These are phyloP conservation scores for Geopemphigus sp. DNA, from an alignment of 1,140 invertebrate species.

Conservation along the genomic window DNA sequence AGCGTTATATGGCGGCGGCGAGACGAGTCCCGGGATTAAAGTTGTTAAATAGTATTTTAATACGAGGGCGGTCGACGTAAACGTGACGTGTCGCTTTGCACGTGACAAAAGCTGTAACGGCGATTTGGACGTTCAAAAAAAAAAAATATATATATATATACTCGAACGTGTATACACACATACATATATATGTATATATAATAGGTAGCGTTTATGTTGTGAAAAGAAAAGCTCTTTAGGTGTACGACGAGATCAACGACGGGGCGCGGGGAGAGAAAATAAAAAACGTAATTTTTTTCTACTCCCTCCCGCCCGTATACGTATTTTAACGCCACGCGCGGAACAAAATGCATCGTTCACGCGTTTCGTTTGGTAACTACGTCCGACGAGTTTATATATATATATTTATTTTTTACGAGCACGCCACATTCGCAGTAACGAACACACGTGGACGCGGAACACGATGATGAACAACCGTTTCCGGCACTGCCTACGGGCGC, in stretches of 20 bases:
- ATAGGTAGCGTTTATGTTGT: too few species aligned
- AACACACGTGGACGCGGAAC: not conserved
- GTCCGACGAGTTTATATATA: too few species aligned
- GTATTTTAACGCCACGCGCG: constrained; percentile 9
- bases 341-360: constrained; percentile 6
- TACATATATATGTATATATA: too few species aligned
- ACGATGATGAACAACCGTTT: constrained; percentile 13
- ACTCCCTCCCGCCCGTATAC: not conserved
- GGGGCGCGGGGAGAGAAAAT: too few species aligned
- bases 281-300: constrained; percentile 1
- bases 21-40: not conserved
- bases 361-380: not conserved
- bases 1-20: not conserved
- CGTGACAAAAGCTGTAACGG: constrained; percentile 19
- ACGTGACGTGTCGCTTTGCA: constrained; percentile 18
- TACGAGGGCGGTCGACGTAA: not conserved
- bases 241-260: not conserved
- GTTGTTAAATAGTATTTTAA: constrained; percentile 24
- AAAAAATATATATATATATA: too few species aligned
- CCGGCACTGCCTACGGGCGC: not conserved
- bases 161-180: too few species aligned
- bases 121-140: constrained; percentile 1
- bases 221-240: constrained; percentile 20
- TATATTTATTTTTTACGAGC: too few species aligned
- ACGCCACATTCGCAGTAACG: not conserved